Conservation (phyloP, 2,888 invertebrate genomes). For the Achlya flavicornis region DNA sequence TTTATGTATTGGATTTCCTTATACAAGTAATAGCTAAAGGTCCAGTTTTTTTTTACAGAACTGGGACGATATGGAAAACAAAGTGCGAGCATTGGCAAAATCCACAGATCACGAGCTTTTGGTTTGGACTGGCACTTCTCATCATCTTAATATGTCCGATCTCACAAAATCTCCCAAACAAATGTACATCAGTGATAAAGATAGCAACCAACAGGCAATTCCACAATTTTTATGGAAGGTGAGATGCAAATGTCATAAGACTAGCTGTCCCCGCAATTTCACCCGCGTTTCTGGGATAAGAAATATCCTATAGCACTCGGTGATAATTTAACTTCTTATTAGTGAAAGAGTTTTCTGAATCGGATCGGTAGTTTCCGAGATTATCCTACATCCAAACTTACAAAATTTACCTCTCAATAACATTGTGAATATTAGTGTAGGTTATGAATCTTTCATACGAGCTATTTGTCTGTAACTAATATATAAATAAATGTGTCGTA, state of each 20-base stretch:
- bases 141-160: slow-evolving; percentile 21
- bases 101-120: slow-evolving; percentile 29
- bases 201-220: slow-evolving; percentile 31
- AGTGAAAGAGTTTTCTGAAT: no score
- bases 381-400: no score
- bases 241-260: neutral
- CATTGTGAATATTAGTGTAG: neutral
- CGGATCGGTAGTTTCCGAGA: no score
- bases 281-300: no score
- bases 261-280: no score
- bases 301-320: no score
- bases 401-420: no score
- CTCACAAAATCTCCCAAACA: slow-evolving; percentile 2
- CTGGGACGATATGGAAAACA: slow-evolving; percentile 56
- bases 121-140: slow-evolving; percentile 52
- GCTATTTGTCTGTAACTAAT: neutral
- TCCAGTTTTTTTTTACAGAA: slow-evolving; percentile 44
- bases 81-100: slow-evolving; percentile 44
- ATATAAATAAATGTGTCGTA: neutral
- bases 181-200: slow-evolving; percentile 25
- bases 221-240: slow-evolving; percentile 52
- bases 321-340: no score
- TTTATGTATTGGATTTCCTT: no score
- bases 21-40: no score
- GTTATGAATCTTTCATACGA: neutral